phyloP scores from a whole-genome alignment of 30 jellyfish, hydroid and myxozoan species.

The Catostylus mosaicus region DNA sequence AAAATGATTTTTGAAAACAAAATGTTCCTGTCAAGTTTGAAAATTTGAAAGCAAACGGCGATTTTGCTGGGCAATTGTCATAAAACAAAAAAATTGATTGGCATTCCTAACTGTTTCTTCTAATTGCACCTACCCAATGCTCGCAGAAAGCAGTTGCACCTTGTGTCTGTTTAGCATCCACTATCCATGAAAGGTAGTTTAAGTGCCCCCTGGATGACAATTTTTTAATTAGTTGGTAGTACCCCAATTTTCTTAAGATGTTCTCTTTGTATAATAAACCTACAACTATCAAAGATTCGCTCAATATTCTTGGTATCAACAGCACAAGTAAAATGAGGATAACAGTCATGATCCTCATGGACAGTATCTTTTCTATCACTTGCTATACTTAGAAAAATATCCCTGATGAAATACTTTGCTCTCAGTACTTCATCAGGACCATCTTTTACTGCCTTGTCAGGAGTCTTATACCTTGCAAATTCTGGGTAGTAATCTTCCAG shows the following conservation, averaged over 20 bases:
- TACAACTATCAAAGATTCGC: constrained; percentile 88
- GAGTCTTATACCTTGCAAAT: constrained; percentile 57
- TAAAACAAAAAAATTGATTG: too few species aligned
- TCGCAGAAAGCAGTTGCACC: not conserved
- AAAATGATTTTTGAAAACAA: too few species aligned
- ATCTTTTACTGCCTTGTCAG: constrained; percentile 67
- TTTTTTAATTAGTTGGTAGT: constrained; percentile 45
- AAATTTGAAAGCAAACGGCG: too few species aligned
- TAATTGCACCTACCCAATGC: too few species aligned
- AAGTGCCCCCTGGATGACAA: not conserved
- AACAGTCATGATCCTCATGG: constrained; percentile 72
- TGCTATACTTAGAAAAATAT: constrained; percentile 66
- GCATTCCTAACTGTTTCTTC: too few species aligned
- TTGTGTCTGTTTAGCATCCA: too few species aligned
- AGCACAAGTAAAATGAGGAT: constrained; percentile 98
- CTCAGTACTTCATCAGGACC: constrained; percentile 78
- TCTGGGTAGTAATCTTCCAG: constrained; percentile 91
- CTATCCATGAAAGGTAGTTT: not conserved
- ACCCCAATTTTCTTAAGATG: constrained; percentile 92
- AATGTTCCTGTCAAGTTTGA: too few species aligned
- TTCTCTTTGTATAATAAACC: constrained; percentile 87
- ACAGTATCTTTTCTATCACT: constrained; percentile 39
- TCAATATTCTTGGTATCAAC: constrained; percentile 96
- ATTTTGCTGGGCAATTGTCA: too few species aligned
- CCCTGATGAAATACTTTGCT: constrained; percentile 90